phyloP scores from a whole-genome alignment of 2,113 vertebrate genomes.

The Barbus barbus region DNA sequence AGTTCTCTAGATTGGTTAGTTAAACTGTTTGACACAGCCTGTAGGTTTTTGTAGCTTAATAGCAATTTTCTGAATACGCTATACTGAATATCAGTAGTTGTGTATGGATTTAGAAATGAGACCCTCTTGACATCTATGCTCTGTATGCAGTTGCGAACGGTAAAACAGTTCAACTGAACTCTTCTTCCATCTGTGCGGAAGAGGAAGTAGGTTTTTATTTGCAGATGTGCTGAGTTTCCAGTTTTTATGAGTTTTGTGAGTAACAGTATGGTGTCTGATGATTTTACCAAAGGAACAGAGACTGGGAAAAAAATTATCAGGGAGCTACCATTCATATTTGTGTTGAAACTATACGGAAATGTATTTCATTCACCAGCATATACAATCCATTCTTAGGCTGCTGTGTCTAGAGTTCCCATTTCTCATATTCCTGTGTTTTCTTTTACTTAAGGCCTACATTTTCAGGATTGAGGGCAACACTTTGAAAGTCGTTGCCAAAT shows the following conservation, averaged over 20 bases:
- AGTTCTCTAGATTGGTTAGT: background rate
- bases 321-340: background rate
- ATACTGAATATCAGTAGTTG: background rate
- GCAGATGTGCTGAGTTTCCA: slow-evolving; percentile 20
- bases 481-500: slow-evolving; percentile 45
- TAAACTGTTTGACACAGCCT: background rate
- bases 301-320: slow-evolving; percentile 3
- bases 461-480: slow-evolving; percentile 48
- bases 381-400: background rate
- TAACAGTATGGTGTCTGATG: background rate
- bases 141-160: background rate
- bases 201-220: slow-evolving; percentile 20
- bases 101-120: background rate
- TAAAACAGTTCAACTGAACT: slow-evolving; percentile 30
- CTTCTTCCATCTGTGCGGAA: slow-evolving; percentile 25
- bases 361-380: background rate
- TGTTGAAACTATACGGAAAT: background rate
- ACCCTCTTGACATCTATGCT: background rate
- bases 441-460: slow-evolving; percentile 47
- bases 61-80: background rate
- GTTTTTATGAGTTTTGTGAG: background rate
- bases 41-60: background rate
- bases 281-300: slow-evolving; percentile 17
- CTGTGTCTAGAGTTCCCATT: background rate
- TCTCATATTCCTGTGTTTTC: background rate